Percentiles rank a stretch among this genome's conserved stretches.
Conservation (phyloP, 2,113 vertebrate genomes). For the Nematolebias whitei region DNA sequence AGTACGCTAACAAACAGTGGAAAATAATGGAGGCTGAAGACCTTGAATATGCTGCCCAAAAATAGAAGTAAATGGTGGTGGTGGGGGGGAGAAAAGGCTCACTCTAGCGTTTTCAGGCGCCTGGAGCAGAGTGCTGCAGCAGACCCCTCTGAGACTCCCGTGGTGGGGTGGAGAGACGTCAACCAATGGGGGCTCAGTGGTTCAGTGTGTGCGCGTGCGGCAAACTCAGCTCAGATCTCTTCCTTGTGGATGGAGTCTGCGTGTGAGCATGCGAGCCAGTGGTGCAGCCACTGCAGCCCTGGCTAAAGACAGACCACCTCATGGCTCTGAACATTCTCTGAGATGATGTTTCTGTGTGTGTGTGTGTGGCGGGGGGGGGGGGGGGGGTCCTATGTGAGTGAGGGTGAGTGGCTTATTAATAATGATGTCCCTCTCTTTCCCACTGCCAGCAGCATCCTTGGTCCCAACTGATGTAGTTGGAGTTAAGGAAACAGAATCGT, state of each 20-base stretch:
- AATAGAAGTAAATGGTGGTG: slow-evolving; percentile 65
- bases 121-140: slow-evolving; percentile 78
- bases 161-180: slow-evolving; percentile 76
- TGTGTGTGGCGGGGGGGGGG: too few relatives aligned
- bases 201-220: slow-evolving; percentile 63
- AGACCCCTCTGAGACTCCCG: slow-evolving; percentile 78
- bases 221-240: slow-evolving; percentile 68
- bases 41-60: slow-evolving; percentile 72
- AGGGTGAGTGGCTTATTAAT: slow-evolving; percentile 43
- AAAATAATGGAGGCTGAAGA: slow-evolving; percentile 66
- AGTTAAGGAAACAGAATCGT: slow-evolving; percentile 30
- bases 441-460: slow-evolving; percentile 33
- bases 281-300: slow-evolving; percentile 67
- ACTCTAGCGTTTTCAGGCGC: slow-evolving; percentile 78
- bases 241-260: slow-evolving; percentile 64
- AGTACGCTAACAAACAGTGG: slow-evolving; percentile 63
- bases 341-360: slow-evolving; percentile 25
- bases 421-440: slow-evolving; percentile 40
- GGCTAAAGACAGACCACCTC: slow-evolving; percentile 48
- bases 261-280: slow-evolving; percentile 58
- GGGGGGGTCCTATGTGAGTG: slow-evolving; percentile 1
- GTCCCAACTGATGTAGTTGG: slow-evolving; percentile 37
- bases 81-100: slow-evolving; percentile 58
- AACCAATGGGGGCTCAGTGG: slow-evolving; percentile 79
- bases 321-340: slow-evolving; percentile 41